phyloP scores from a whole-genome alignment of 2,797 vertebrate genomes.

The Phataginus tetradactyla region DNA sequence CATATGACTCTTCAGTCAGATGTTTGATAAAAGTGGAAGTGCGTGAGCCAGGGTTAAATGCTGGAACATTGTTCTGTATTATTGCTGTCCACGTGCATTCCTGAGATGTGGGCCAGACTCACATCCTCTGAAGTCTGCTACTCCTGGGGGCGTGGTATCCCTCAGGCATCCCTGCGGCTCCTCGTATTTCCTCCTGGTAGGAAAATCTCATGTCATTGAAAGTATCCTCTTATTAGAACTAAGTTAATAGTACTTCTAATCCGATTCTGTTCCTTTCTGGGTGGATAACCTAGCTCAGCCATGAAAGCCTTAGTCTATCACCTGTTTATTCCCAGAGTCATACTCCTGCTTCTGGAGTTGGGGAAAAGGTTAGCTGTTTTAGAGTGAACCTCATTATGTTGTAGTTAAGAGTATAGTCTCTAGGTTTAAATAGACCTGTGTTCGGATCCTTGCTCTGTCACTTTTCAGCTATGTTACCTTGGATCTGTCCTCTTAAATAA shows the following conservation, averaged over 20 bases:
- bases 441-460: background rate
- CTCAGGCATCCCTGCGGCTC: background rate
- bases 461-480: background rate
- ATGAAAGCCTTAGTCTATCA: background rate
- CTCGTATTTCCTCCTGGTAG: background rate
- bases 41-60: background rate
- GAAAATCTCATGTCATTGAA: background rate
- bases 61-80: background rate
- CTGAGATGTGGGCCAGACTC: background rate
- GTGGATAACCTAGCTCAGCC: background rate
- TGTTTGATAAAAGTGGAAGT: background rate
- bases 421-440: background rate
- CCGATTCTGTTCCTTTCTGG: background rate
- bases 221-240: background rate
- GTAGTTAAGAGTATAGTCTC: background rate
- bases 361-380: background rate
- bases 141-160: background rate
- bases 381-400: background rate
- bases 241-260: background rate
- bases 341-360: background rate
- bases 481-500: background rate
- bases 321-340: background rate
- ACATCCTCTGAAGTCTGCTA: background rate
- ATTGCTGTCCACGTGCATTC: background rate
- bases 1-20: background rate